Evolutionary conservation across 2,888 invertebrate species (phyloP).

Genomic region (Omphaloscelis lunosa): DNA sequence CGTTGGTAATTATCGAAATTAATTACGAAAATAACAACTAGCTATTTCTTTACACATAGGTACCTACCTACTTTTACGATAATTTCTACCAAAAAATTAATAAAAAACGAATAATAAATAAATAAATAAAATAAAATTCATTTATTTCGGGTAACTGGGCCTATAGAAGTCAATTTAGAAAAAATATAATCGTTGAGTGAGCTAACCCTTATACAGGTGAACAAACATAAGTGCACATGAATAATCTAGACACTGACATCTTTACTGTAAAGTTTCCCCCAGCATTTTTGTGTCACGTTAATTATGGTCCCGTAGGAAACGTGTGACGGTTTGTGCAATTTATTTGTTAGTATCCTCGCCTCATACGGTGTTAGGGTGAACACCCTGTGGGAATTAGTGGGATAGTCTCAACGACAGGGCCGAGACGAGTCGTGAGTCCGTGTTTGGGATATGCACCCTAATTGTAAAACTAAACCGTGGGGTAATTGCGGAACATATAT

Average conservation of each 20-base stretch:
- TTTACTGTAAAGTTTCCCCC: slow-evolving; percentile 58
- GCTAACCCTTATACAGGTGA: slow-evolving; percentile 13
- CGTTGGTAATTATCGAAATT: not conserved
- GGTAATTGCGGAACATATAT: not conserved
- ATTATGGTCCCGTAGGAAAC: slow-evolving; percentile 76
- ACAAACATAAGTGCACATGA: slow-evolving; percentile 27
- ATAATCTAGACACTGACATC: slow-evolving; percentile 47
- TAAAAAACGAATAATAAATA: too few species aligned
- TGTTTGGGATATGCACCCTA: not conserved
- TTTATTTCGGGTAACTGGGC: too few species aligned
- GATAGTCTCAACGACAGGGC: slow-evolving; percentile 54
- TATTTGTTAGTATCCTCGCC: slow-evolving; percentile 69
- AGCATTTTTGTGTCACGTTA: slow-evolving; percentile 78
- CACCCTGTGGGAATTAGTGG: slow-evolving; percentile 54
- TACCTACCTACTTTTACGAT: too few species aligned
- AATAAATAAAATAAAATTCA: too few species aligned
- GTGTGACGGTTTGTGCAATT: slow-evolving; percentile 72
- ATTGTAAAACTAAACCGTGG: not conserved
- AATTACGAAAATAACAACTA: not conserved
- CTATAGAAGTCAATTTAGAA: too few species aligned
- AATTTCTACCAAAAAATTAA: too few species aligned
- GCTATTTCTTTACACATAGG: not conserved
- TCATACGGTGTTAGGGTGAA: slow-evolving; percentile 67
- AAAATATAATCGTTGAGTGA: too few species aligned
- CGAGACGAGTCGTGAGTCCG: not conserved